Evolutionary conservation across 2,113 vertebrate species (phyloP).

Genomic region (Psophia crepitans): DNA sequence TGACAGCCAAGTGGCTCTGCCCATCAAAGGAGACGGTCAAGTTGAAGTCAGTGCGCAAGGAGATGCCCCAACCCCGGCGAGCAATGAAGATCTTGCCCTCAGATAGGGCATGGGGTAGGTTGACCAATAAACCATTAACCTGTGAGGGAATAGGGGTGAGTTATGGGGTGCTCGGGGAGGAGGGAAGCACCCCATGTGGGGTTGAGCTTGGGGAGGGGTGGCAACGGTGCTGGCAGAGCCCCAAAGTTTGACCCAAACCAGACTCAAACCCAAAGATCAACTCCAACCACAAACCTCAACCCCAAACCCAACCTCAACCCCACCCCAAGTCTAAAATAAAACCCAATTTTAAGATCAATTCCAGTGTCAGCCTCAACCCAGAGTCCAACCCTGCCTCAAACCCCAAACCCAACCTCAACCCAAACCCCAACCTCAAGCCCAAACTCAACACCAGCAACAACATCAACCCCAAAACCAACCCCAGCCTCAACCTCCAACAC

Average conservation of each 20-base stretch:
- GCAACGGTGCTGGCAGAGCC: not conserved
- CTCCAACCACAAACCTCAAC: not conserved
- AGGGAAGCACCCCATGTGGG: not conserved
- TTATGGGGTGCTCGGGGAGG: not conserved
- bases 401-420: not conserved
- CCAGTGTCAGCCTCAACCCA: not conserved
- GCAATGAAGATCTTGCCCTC: conserved; percentile 15
- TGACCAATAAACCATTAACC: conserved; percentile 57
- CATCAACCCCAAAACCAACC: not conserved
- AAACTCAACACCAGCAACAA: not conserved
- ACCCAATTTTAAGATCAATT: not conserved
- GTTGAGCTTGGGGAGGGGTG: not conserved
- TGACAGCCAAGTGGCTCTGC: conserved; percentile 2
- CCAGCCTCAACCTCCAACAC: not conserved
- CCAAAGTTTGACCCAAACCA: not conserved
- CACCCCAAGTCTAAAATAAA: not conserved
- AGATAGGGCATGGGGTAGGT: conserved; percentile 48
- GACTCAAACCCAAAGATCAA: not conserved
- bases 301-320: no score
- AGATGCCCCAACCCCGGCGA: conserved; percentile 36
- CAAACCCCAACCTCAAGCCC: not conserved
- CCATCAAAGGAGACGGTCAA: conserved; percentile 58
- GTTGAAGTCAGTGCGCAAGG: conserved; percentile 24
- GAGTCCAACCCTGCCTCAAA: not conserved
- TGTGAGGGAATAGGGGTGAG: not conserved